Evolutionary conservation across 92 coral and sea anemone species (phyloP), one percentile per base, ranked within the genome.

Genomic region (Palythoa caribaeorum): DNA sequence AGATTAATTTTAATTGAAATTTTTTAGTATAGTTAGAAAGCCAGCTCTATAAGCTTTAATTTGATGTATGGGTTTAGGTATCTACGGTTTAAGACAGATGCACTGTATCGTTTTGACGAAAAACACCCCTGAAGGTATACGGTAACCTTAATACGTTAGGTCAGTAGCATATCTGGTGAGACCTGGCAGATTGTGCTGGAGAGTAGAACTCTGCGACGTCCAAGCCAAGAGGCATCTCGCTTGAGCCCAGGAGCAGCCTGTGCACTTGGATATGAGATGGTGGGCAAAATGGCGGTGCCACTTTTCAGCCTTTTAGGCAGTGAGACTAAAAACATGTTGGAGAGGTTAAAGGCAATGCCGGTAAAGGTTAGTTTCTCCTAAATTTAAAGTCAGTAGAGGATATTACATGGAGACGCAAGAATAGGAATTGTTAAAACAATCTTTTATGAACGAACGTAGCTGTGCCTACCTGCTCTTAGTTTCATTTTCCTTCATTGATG

Each of bases 101-200:
- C 28, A 28, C 28, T 28, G 28, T 28, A 28, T 28, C 28, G 28
- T 28, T 28, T 28, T 28, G 28, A 28, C 28, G 28, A 28, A 28
- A 28, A 28, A 28, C 28, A 28, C 28, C 28, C 28, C 28, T 28
- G 0, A 28, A 28, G 28, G 28, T 0, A 28, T 28, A 28, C 28
- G 28, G 28, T 28, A 28, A 28, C 28, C 40, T 36, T 36, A 3
- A 40, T 38, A 39, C 59, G 44, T 63, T 88, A 97, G 99, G 94
- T 97, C 50, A 94, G 93, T 76, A 94, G 97, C 3, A 63, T 91
- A 71, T 92, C 96, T 21, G 98, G 96, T 2, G 96, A 91, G 87
- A 95, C 97, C 19, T 91, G 94, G 96, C 98, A 97, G 91, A 84
- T 97, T 85, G 81, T 95, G 57, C 87, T 97, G 51, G 99, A 97